Conservation (phyloP, 2,888 invertebrate species). For the Torymus tubicola region DNA sequence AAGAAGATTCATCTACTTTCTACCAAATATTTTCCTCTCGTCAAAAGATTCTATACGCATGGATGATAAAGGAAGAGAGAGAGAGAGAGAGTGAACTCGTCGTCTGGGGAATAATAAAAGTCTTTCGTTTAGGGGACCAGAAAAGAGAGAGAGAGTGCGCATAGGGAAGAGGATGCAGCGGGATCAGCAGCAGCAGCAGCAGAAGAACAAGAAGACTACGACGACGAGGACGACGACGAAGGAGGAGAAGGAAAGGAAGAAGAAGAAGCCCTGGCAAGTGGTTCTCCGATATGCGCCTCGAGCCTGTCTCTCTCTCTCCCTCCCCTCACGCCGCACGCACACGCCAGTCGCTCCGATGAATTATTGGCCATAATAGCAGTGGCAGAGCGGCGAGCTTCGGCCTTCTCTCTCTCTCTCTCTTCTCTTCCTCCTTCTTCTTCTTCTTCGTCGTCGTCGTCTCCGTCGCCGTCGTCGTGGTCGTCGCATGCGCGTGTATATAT, state of each 20-base stretch:
- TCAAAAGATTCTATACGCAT: not conserved
- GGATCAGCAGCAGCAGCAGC: too few relatives aligned
- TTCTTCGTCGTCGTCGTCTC: conserved; percentile 39
- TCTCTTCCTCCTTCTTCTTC: conserved; percentile 31
- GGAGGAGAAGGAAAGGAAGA: not conserved
- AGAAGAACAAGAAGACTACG: too few relatives aligned
- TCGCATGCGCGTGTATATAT: not conserved
- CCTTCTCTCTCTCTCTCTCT: conserved; percentile 52
- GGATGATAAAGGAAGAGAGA: conserved; percentile 21
- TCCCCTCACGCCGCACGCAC: conserved; percentile 70
- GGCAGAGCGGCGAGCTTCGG: conserved; percentile 69
- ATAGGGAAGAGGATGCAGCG: too few relatives aligned
- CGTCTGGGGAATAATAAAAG: conserved; percentile 35
- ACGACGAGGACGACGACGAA: too few relatives aligned
- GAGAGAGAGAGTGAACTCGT: not conserved
- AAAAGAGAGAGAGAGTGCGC: conserved; percentile 10
- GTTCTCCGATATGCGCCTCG: not conserved
- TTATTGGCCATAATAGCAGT: conserved; percentile 77
- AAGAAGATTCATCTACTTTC: conserved; percentile 48
- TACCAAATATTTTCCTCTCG: conserved; percentile 26
- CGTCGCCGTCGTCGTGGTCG: conserved; percentile 20
- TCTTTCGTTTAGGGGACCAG: conserved; percentile 32
- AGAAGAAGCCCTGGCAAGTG: conserved; percentile 1
- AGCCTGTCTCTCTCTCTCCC: conserved; percentile 59
- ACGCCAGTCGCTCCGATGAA: conserved; percentile 75